A percentile compares a stretch with the other conserved stretches of the same genome.
Conservation (phyloP, 2,888 invertebrate species). For the Caradrina kadenii region DNA sequence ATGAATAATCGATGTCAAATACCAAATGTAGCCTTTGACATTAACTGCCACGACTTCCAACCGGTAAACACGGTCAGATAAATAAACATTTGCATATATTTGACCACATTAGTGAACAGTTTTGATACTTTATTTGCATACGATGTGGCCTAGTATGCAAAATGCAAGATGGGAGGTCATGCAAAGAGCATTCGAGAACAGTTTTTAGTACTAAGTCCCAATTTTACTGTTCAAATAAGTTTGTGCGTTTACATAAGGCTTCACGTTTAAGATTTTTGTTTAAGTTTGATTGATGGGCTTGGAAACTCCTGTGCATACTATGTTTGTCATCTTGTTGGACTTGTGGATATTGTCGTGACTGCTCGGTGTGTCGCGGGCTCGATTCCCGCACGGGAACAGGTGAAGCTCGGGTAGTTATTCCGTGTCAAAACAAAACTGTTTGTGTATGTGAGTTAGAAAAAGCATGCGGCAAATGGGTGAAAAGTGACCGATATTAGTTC, state of each 20-base stretch:
- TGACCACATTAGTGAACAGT: conserved; percentile 16
- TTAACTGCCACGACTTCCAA: conserved; percentile 5
- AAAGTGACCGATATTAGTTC: too few species aligned
- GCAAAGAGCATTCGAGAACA: conserved; percentile 45
- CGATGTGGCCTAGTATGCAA: conserved; percentile 53
- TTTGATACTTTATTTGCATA: conserved; percentile 49
- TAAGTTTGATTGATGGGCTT: conserved; percentile 15
- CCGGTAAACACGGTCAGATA: conserved; percentile 20
- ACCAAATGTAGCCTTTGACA: conserved; percentile 31
- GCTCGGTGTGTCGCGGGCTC: too few species aligned
- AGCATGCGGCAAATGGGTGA: too few species aligned
- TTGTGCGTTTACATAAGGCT: neutral
- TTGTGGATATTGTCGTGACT: neutral
- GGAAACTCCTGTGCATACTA: neutral
- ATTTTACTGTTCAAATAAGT: conserved; percentile 23
- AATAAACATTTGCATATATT: conserved; percentile 43
- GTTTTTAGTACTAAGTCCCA: conserved; percentile 34
- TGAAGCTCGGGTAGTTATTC: too few species aligned
- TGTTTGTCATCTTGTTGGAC: neutral
- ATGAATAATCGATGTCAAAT: neutral
- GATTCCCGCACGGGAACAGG: too few species aligned
- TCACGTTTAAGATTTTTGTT: conserved; percentile 2
- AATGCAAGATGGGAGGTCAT: conserved; percentile 41
- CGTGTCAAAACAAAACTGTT: too few species aligned
- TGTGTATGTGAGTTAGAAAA: too few species aligned